Base-by-base conservation (phyloP, 2,797 vertebrate species). In the Alectoris magna region DNA sequence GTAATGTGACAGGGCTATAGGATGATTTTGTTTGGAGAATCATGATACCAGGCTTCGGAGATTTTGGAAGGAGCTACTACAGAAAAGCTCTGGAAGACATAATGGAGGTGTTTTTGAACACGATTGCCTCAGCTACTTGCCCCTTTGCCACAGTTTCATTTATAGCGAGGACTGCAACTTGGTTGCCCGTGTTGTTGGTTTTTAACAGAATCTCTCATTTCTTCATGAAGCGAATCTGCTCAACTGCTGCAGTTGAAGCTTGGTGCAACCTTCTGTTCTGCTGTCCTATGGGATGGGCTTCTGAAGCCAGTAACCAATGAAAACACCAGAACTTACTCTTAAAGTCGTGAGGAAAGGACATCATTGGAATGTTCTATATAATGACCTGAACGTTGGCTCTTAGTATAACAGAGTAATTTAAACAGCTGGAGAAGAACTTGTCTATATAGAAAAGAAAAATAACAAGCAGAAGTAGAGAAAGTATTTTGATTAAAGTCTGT, bases 341-440 rank as follows among this genome's bases (percentile, higher is more conserved):
- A 58, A 91, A 77, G 43, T 22, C 49, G 34, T 89, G 0, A 0
- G 51, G 70, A 91, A 77, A 48, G 55, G 49, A 11, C 64, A 70
- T 79, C 46, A 69, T 51, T 3, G 14, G 49, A 68, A 56, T 63
- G 80, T 71, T 69, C 31, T 49, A 46, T 63, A 71, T 85, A 91
- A 80, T 91, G 53, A 87, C 62, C 43, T 87, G 46, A 86, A 68
- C 80, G 71, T 84, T 69, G 92, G 12, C 73, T 88, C 43, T 77
- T 73, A 69, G 21, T 74, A 17, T 85, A 84, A 27, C 21, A 70
- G 22, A 4, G 14, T 92, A 77, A 85, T 91, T 81, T 77, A 85
- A 14, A 85, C 27, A 67, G 11, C 14, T 75, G 59, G 21, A 11
- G 39, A 82, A 77, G 75, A 87, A 41, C 31, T 88, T 62, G 11